A percentile compares a stretch with the other conserved stretches of the same genome.
Evolutionary conservation across 2,888 invertebrate species (phyloP).

Genomic region (Epinotia nisella): DNA sequence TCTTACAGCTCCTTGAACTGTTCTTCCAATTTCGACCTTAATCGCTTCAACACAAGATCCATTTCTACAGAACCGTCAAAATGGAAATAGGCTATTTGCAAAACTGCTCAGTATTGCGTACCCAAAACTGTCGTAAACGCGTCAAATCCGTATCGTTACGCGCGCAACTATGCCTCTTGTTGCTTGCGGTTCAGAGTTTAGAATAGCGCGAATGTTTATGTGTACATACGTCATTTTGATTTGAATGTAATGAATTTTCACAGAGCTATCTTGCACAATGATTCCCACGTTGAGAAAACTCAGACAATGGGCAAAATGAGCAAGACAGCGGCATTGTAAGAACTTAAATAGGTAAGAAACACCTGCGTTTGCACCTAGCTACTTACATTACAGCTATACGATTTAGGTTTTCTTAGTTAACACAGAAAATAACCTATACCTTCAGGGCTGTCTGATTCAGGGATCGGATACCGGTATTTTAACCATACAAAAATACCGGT

Average conservation of each 20-base stretch:
- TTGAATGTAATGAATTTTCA: conserved; percentile 2
- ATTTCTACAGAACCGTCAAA: background rate
- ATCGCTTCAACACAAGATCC: background rate
- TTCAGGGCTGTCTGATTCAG: too few relatives aligned
- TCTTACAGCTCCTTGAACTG: background rate
- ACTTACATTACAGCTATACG: conserved; percentile 6
- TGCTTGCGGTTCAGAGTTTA: background rate
- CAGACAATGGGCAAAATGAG: conserved; percentile 25
- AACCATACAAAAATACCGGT: too few relatives aligned
- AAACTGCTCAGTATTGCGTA: background rate
- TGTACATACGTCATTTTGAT: background rate
- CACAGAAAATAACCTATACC: background rate
- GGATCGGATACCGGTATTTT: too few relatives aligned
- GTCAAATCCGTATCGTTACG: background rate
- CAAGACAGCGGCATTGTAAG: conserved; percentile 6
- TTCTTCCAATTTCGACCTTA: background rate
- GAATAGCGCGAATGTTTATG: background rate
- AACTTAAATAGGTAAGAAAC: conserved; percentile 10
- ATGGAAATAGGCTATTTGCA: background rate
- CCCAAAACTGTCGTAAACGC: background rate
- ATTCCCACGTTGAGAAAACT: conserved; percentile 8
- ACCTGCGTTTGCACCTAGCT: conserved; percentile 36
- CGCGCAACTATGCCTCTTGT: background rate
- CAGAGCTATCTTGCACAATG: conserved; percentile 25
- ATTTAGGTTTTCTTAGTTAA: background rate